Evolutionary conservation across 1,140 invertebrate species (phyloP).

Genomic region (Xylocopa sonorina): DNA sequence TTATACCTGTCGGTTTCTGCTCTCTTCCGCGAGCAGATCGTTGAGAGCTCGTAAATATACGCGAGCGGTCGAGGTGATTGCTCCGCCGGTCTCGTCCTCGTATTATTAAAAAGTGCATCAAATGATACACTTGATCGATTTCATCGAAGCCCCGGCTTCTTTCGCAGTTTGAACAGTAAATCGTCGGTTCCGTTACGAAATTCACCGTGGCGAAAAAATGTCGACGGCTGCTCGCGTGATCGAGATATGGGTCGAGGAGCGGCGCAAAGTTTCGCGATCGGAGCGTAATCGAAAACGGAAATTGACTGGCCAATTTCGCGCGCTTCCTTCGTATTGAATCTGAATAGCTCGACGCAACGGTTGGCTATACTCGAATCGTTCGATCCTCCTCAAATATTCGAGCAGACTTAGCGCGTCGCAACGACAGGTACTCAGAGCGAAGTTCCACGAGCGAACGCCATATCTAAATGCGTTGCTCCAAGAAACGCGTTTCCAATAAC

Average conservation of each 20-base stretch:
- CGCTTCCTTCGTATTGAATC: too few species aligned
- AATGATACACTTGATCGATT: slow-evolving; percentile 48
- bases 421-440: too few species aligned
- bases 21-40: too few species aligned
- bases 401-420: background rate
- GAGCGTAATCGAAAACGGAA: too few species aligned
- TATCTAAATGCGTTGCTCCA: slow-evolving; percentile 17
- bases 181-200: slow-evolving; percentile 29
- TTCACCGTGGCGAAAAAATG: background rate
- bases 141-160: background rate
- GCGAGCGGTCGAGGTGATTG: slow-evolving; percentile 33
- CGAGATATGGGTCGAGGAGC: background rate
- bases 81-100: background rate
- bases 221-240: background rate
- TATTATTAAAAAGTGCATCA: slow-evolving; percentile 42
- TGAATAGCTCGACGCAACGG: too few species aligned
- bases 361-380: background rate
- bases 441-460: background rate
- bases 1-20: background rate
- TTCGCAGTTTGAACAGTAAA: slow-evolving; percentile 28
- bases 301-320: too few species aligned
- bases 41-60: slow-evolving; percentile 29
- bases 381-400: too few species aligned
- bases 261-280: too few species aligned
- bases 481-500: slow-evolving; percentile 19